These are phyloP conservation scores for Nymphalis polychloros DNA, from an alignment of 2,888 invertebrate species.

Conservation along the genomic window DNA sequence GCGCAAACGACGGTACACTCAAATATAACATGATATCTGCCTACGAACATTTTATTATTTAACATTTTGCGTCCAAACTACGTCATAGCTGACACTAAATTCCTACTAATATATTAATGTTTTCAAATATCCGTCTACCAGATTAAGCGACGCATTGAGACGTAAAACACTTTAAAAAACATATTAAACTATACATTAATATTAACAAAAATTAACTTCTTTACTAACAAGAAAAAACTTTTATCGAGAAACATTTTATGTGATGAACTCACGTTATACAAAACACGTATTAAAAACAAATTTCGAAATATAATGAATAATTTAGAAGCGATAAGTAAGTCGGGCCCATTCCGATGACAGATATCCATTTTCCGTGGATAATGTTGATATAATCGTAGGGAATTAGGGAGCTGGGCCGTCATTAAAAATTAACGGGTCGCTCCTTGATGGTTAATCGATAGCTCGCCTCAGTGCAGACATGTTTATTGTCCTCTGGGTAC, in stretches of 20 bases:
- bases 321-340: constrained; percentile 40
- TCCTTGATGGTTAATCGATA: constrained; percentile 75
- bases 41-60: too few species aligned
- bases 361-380: constrained; percentile 46
- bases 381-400: constrained; percentile 65
- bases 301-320: constrained; percentile 41
- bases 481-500: constrained; percentile 25
- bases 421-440: constrained; percentile 71
- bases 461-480: constrained; percentile 34
- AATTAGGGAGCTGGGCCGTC: constrained; percentile 63
- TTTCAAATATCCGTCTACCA: too few species aligned
- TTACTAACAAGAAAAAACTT: too few species aligned
- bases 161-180: too few species aligned
- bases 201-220: too few species aligned
- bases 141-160: too few species aligned
- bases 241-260: not conserved
- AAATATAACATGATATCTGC: too few species aligned
- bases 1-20: too few species aligned
- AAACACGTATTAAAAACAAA: not conserved
- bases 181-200: too few species aligned
- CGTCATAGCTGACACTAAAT: too few species aligned
- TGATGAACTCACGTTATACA: not conserved
- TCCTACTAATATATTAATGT: too few species aligned
- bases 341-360: constrained; percentile 56
- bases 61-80: too few species aligned